A percentile compares a stretch with the other conserved stretches of the same genome.
Conservation (phyloP, 37 sponge, comb jelly and placozoan genomes). For the Bolinopsis microptera region DNA sequence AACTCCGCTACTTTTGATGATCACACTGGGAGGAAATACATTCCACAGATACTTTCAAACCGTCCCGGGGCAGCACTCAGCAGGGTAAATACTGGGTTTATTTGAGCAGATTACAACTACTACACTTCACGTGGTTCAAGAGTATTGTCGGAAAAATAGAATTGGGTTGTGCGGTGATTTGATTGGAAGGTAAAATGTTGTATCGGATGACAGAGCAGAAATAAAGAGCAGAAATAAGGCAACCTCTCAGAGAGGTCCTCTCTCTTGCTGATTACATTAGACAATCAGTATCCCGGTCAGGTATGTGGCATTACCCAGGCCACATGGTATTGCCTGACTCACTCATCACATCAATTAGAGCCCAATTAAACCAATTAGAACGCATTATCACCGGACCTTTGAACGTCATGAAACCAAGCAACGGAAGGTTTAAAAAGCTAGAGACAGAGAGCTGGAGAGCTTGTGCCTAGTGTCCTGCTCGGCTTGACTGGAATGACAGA, state of each 20-base stretch:
- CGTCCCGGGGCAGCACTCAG: not conserved
- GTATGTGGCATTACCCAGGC: not conserved
- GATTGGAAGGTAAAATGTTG: conserved; percentile 54
- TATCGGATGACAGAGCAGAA: conserved; percentile 33
- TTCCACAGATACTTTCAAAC: not conserved
- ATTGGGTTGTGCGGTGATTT: conserved; percentile 29
- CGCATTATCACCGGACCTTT: not conserved
- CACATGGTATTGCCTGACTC: not conserved
- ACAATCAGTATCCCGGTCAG: conserved; percentile 10
- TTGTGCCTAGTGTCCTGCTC: not conserved
- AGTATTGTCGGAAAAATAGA: not conserved
- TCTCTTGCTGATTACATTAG: conserved; percentile 44
- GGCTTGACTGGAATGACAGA: not conserved
- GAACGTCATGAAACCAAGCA: not conserved
- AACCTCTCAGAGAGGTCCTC: no score
- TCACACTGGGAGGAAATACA: not conserved
- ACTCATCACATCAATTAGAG: not conserved
- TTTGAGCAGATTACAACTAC: not conserved
- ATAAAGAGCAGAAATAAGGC: no score
- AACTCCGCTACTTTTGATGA: not conserved
- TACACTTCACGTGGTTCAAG: not conserved
- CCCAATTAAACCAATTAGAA: not conserved
- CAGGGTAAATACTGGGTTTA: not conserved
- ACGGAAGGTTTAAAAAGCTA: not conserved
- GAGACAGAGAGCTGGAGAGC: not conserved